These are phyloP conservation scores for Spea bombifrons DNA, from an alignment of 2,113 vertebrate species.

Conservation along the genomic window DNA sequence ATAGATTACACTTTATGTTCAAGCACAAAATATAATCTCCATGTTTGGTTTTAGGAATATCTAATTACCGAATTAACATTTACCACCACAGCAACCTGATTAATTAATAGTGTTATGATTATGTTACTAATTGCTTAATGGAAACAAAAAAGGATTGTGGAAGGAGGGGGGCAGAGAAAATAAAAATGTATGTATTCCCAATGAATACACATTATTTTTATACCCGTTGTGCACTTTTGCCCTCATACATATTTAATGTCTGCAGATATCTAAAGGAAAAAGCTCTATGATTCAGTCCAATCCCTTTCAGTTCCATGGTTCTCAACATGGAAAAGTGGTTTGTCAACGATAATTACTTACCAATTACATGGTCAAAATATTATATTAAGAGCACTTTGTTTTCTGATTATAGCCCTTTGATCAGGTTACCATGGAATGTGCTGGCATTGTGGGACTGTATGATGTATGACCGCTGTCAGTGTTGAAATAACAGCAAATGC, in stretches of 20 bases:
- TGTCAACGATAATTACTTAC: constrained; percentile 74
- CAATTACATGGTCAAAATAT: constrained; percentile 73
- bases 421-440: constrained; percentile 66
- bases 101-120: constrained; percentile 45
- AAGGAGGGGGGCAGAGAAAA: background rate
- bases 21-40: constrained; percentile 40
- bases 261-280: constrained; percentile 28
- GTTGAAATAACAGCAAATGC: constrained; percentile 85
- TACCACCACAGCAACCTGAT: constrained; percentile 43
- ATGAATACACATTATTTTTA: constrained; percentile 33
- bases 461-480: constrained; percentile 88
- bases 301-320: constrained; percentile 42
- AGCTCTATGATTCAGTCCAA: constrained; percentile 52
- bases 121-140: constrained; percentile 40
- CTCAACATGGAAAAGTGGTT: constrained; percentile 56
- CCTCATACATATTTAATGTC: constrained; percentile 39
- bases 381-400: constrained; percentile 63
- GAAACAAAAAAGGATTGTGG: constrained; percentile 21
- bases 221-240: constrained; percentile 31
- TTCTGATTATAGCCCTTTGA: constrained; percentile 66
- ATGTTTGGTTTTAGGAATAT: constrained; percentile 33
- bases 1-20: constrained; percentile 39
- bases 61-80: constrained; percentile 47
- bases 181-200: constrained; percentile 28
- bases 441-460: constrained; percentile 69